Base-by-base conservation (phyloP, 2,113 vertebrate genomes). In the Vidua macroura region DNA sequence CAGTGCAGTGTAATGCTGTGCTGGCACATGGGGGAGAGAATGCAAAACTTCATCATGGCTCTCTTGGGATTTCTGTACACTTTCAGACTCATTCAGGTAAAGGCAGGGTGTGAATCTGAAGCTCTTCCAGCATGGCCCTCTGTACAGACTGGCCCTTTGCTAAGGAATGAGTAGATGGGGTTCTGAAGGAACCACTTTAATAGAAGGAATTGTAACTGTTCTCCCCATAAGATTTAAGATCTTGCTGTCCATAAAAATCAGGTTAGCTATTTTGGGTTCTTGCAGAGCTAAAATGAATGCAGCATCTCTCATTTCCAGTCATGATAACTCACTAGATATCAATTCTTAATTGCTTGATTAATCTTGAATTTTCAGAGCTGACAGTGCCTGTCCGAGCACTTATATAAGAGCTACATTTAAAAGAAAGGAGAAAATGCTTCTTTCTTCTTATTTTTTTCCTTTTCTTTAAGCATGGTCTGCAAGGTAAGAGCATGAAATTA, bases 311-410 rank as follows among this genome's bases (percentile, higher is more conserved):
- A 67, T 91, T 94, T 94, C 59, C 73, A 95, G 74, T 70, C 63
- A 64, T 62, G 52, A 60, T 67, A 94, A 91, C 52, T 92, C 60
- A 90, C 52, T 72, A 83, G 88, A 72, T 90, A 96, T 68, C 90
- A 95, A 86, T 94, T 95, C 90, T 92, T 97, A 94, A 96, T 93
- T 95, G 92, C 90, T 88, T 93, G 88, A 94, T 95, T 94, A 96
- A 83, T 94, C 79, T 74, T 72, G 85, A 90, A 53, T 83, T 94
- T 94, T 90, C 49, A 94, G 90, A 92, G 73, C 92, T 92, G 94
- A 81, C 73, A 64, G 44, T 68, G 80, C 68, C 88, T 90, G 60
- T 60, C 52, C 25, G 28, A 64, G 68, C 43, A 82, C 76, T 74
- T 59, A 83, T 52, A 77, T 41, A 74, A 86, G 62, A 83, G 44